Conservation (phyloP, 1,140 invertebrate species). For the honey bee (Apis mellifera) region Amel_HAv3.1 CM009931.2:26431001-26431500, state of each 20-base stretch:
- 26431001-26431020: background rate
- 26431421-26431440: slow-evolving; percentile 35
- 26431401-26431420: slow-evolving; percentile 41
- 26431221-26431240: background rate
- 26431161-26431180: too few species aligned
- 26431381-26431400: background rate
- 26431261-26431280: background rate
- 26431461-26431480: slow-evolving; percentile 40
- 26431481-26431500: slow-evolving; percentile 42
- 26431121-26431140: too few species aligned
- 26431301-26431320: background rate
- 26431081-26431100: too few species aligned
- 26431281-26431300: background rate
- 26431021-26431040: background rate
- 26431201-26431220: background rate
- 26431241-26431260: background rate
- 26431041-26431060: too few species aligned
- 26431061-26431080: too few species aligned
- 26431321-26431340: background rate
- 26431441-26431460: slow-evolving; percentile 40
- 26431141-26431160: too few species aligned
- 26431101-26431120: too few species aligned
- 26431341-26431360: background rate
- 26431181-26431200: too few species aligned
- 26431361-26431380: background rate